phyloP scores from a whole-genome alignment of 2,113 vertebrate genomes.

The Phrynosoma platyrhinos region DNA sequence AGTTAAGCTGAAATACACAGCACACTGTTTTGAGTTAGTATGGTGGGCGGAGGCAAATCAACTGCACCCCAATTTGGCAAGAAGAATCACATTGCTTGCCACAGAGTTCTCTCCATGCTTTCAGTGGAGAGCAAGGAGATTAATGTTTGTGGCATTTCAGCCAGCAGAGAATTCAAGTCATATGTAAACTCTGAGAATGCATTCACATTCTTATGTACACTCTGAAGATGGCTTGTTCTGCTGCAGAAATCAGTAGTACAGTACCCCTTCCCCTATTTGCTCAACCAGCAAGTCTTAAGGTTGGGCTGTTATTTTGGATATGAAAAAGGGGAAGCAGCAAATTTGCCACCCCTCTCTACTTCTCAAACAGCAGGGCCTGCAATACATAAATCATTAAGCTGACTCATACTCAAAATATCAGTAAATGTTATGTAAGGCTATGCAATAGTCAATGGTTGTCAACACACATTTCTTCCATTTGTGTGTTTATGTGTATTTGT shows the following conservation, averaged over 20 bases:
- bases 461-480: neutral
- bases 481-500: neutral
- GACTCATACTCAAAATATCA: neutral
- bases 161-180: neutral
- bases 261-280: neutral
- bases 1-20: conserved; percentile 17
- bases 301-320: conserved; percentile 9
- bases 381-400: conserved; percentile 21
- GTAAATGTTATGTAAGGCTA: neutral
- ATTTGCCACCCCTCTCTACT: neutral
- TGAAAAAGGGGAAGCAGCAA: neutral
- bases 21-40: neutral
- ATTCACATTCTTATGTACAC: neutral
- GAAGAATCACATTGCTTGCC: neutral
- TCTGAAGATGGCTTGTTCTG: neutral
- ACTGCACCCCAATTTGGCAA: neutral
- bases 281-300: neutral
- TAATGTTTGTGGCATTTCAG: neutral
- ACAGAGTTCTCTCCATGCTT: neutral
- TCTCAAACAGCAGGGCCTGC: neutral
- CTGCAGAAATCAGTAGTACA: neutral
- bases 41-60: neutral
- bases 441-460: neutral
- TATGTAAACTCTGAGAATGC: neutral
- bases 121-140: neutral